Evolutionary conservation across 2,113 vertebrate genomes (phyloP), one percentile per base, ranked within the genome.

Genomic region (Sceloporus undulatus): DNA sequence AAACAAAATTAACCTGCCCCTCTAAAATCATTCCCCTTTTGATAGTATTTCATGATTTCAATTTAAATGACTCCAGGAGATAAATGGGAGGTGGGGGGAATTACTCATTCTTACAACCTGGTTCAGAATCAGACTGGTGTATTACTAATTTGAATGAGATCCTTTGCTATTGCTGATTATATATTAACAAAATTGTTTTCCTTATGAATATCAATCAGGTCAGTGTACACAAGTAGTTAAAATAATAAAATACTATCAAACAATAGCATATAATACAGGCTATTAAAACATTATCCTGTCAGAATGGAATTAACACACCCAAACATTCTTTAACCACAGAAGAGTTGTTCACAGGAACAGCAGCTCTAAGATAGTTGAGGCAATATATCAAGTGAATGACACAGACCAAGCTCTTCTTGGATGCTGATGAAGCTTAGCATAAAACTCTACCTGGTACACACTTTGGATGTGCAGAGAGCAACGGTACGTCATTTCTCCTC

Each of bases 21-120:
- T 29, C 1, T 79, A 62, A n/a, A 89, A 90, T 48, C 10, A 79
- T 91, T 90, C 75, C 38, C 79, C 66, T 90, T 88, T 87, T 42
- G 16, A 92, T 74, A 91, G 16, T 75, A 84, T 87, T 91, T 90
- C 38, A 85, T 23, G 68, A 65, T 75, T 90, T 84, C 86, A 76
- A 90, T 91, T 91, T 92, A 86, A 92, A 93, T 89, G 92, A 91
- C 91, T 84, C 52, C 81, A 81, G 38, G 62, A 65, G 88, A 68
- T 18, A 59, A 25, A n/a, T 13, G 84, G 66, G 79, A 70, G 27
- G 85, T 14, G 59, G 59, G 59, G 59, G 13, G 48, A 48, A 48
- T 6, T 48, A 59, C 14, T 62, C n/a, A 34, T 79, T 87, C 79
- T 89, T 76, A 84, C 70, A 84, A 54, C 75, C 18, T 25, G 62